Evolutionary conservation across 35 echinoderm and acorn worm species (phyloP).

Genomic region (Eucidaris tribuloides): DNA sequence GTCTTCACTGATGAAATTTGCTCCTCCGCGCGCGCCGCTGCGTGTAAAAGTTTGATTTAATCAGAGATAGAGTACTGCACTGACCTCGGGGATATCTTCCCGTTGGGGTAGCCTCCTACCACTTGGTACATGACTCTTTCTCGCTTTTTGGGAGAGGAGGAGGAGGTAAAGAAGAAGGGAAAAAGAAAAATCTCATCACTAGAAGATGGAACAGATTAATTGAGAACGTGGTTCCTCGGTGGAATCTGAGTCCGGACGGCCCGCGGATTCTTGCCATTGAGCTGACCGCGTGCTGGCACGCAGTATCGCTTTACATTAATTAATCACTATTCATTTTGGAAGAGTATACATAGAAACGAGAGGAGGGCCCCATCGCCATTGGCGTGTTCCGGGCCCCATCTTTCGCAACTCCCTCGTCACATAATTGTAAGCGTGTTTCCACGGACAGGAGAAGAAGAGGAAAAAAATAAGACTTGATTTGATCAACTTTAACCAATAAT

Average conservation of each 20-base stretch:
- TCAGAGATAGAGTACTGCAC: slow-evolving; percentile 3
- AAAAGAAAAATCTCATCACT: neutral
- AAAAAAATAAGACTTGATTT: neutral
- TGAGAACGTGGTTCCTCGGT: slow-evolving; percentile 5
- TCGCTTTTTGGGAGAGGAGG: neutral
- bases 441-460: too few relatives aligned
- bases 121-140: slow-evolving; percentile 19
- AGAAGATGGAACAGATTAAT: neutral
- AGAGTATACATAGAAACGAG: too few relatives aligned
- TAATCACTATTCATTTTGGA: slow-evolving; percentile 34
- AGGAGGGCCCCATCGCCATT: too few relatives aligned
- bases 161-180: neutral
- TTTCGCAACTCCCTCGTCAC: too few relatives aligned
- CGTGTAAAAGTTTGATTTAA: slow-evolving; percentile 24
- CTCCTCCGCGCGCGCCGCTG: too few relatives aligned
- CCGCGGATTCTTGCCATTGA: neutral
- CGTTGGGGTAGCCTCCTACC: neutral
- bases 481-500: slow-evolving; percentile 10
- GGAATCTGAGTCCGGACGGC: slow-evolving; percentile 11
- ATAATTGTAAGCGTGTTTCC: too few relatives aligned
- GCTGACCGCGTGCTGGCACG: neutral
- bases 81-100: slow-evolving; percentile 4
- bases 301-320: slow-evolving; percentile 34
- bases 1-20: too few relatives aligned
- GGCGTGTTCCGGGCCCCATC: too few relatives aligned